Evolutionary conservation across 2,888 invertebrate species (phyloP), one percentile per base, ranked within the genome.

Genomic region (Zygaena filipendulae): DNA sequence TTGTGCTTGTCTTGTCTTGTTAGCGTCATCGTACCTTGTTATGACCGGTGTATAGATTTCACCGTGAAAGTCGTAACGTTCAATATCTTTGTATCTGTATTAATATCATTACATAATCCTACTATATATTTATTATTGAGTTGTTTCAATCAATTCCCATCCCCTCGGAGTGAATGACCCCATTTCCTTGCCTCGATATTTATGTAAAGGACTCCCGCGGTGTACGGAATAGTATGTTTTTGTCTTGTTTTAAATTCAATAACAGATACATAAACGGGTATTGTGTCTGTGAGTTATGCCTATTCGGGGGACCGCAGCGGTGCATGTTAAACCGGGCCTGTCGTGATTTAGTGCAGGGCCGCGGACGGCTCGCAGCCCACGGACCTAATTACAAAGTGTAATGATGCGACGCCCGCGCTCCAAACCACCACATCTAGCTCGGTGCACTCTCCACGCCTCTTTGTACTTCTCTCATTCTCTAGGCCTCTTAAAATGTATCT

Each of bases 351-450:
- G 69, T 70, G 63, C 67, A 64, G 67, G 60, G 56, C 59, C 54
- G 58, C 46, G 37, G 49, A 56, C 47, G 50, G 52, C 57, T 53
- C 56, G 48, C 63, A 52, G 59, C 70, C 69, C 62, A 68, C 71
- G 61, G 63, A 43, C 54, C 63, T 72, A 71, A 77, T 79, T 75
- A 75, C 64, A 70, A 74, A 72, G 64, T 71, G 69, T 72, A 75
- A 75, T 77, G 69, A 72, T 61, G 52, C 51, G 58, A 43, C 50
- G 47, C 46, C 46, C 38, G 47, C 56, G 52, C 55, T 4, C 51
- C 43, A 31, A 30, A 36, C 31, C 16, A 6, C 16, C 16, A 16
- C 16, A 7, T 7, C 7, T 16, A 7, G 4, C 4, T 16, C 16
- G 16, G 4, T 7, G 16, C 40, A 41, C 7, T 52, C n/a, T n/a